Percentiles rank a stretch among this genome's conserved stretches.
Conservation (phyloP, 2,113 vertebrate species). For the Zosterops hypoxanthus region DNA sequence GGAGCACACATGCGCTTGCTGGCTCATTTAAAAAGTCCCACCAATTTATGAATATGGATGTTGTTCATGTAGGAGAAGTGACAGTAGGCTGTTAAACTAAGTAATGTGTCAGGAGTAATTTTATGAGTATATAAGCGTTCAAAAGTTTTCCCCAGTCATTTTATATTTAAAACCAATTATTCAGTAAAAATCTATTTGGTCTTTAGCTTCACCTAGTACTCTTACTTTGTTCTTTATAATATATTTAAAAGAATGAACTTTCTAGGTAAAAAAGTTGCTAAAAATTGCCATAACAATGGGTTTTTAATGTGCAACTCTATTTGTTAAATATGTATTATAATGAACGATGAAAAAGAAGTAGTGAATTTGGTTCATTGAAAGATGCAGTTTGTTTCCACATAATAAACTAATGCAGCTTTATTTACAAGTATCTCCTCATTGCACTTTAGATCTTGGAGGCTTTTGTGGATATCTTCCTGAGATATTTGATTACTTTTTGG, state of each 20-base stretch:
- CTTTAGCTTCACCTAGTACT: background rate
- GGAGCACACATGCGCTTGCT: background rate
- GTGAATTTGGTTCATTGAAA: background rate
- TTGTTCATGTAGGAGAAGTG: background rate
- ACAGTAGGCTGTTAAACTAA: background rate
- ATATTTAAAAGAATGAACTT: background rate
- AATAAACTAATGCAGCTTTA: background rate
- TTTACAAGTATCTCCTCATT: background rate
- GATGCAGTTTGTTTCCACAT: background rate
- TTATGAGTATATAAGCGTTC: background rate
- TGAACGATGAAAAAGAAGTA: background rate
- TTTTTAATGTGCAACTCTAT: background rate
- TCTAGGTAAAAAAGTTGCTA: background rate
- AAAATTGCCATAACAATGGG: background rate
- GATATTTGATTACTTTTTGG: background rate
- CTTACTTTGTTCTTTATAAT: background rate
- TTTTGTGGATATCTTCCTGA: background rate
- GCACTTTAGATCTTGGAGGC: background rate
- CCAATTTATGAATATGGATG: slow-evolving; percentile 14
- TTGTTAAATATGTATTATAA: background rate
- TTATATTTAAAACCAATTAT: background rate
- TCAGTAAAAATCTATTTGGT: background rate
- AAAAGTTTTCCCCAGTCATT: background rate
- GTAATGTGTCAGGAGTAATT: background rate
- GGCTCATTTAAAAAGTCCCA: background rate